Evolutionary conservation across 2,888 invertebrate genomes (phyloP).

Genomic region (Melieria omissa): DNA sequence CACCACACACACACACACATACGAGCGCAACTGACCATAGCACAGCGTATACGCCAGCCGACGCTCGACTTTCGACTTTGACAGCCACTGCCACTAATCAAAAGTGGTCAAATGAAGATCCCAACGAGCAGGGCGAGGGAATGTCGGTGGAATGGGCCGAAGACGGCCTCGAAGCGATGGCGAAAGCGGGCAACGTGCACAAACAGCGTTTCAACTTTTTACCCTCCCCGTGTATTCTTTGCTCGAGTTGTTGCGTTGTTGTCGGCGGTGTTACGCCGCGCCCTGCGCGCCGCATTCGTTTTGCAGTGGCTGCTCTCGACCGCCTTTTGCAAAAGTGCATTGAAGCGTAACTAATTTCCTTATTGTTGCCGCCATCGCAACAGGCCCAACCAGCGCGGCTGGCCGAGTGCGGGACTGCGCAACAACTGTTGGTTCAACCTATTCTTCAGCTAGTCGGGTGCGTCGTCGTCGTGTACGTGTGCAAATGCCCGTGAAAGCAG

Average conservation of each 20-base stretch:
- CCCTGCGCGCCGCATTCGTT: no score
- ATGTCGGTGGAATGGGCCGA: no score
- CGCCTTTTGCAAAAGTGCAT: conserved; percentile 11
- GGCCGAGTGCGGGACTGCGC: no score
- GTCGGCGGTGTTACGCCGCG: no score
- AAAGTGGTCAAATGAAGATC: no score
- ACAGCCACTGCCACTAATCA: not conserved
- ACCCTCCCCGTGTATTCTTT: not conserved
- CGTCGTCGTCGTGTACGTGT: not conserved
- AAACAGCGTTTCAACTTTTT: not conserved
- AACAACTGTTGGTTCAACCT: not conserved
- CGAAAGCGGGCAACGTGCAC: no score
- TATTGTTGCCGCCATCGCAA: conserved; percentile 20
- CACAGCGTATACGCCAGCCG: no score
- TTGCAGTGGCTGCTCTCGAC: not conserved
- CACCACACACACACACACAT: not conserved
- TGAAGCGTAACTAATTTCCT: conserved; percentile 37
- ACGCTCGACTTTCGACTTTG: not conserved
- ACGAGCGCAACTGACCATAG: not conserved
- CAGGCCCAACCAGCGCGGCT: no score
- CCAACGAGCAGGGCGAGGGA: no score
- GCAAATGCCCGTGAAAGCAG: not conserved
- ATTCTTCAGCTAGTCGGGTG: not conserved
- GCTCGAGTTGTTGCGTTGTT: no score
- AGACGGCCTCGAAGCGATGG: no score